Base-by-base conservation (phyloP, 2,888 invertebrate genomes). In the Ennomos erosarius region DNA sequence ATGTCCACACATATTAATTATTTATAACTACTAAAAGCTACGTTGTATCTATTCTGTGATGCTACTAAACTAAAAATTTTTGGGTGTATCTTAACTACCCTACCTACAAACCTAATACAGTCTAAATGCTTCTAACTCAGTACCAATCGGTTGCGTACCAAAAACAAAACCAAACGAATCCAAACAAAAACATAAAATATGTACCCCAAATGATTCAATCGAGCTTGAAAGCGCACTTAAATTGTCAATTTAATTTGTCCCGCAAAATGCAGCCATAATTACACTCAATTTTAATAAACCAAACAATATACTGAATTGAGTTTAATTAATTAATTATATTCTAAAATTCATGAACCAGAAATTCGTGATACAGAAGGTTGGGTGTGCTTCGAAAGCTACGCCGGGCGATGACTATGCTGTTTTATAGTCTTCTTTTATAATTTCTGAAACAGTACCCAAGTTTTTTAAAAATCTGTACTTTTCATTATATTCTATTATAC, bases 301-400 rank as follows among this genome's bases (percentile, higher is more conserved):
- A 47, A 65, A 66, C 63, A 64, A 68, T 72, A 69, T 71, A 67
- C 68, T 59, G 52, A 58, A 62, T 68, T 69, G 60, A 51, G 57
- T 61, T 69, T 70, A 74, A 79, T 78, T 74, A 76, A 76, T 78
- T 76, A 70, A 75, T 75, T 69, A 68, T 68, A 68, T 76, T 73
- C 74, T 75, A 75, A 75, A 74, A 78, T 77, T 70, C 66, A 75
- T 72, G 73, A 66, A 66, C 69, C 53, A 39, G 43, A 53, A 58
- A 48, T 49, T 48, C 54, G 63, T 65, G 67, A 67, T 67, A 57
- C 58, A 39, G 51, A 64, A 47, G 51, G 45, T 56, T 36, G 49
- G 37, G 47, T 46, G 49, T 59, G 65, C 46, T 49, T 13, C 13
- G 1, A 36, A 50, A 64, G 67, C 58, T 45, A 58, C 13, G 58